A percentile compares a stretch with the other conserved stretches of the same genome.
These are phyloP conservation scores for Carpatolechia fugitivella DNA, from an alignment of 2,888 invertebrate genomes.

Conservation along the genomic window DNA sequence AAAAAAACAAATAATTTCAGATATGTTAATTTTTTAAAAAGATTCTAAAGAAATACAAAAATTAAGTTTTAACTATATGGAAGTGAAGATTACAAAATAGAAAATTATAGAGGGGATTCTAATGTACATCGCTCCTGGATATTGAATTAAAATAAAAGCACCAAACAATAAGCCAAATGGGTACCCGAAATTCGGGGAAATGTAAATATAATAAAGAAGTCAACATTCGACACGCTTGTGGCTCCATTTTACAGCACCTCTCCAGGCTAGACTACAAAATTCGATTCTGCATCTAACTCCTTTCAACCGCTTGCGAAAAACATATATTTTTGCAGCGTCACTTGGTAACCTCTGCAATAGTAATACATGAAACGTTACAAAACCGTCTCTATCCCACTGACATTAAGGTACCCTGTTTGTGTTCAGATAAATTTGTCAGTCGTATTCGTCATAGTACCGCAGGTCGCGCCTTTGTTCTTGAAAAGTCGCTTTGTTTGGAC, in stretches of 20 bases:
- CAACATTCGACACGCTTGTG: neutral
- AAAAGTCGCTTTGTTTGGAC: constrained; percentile 54
- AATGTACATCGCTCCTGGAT: no score
- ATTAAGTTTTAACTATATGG: no score
- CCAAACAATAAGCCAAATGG: no score
- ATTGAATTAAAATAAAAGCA: no score
- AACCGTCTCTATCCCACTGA: neutral
- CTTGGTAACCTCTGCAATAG: constrained; percentile 21
- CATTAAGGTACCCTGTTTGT: neutral
- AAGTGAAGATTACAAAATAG: no score
- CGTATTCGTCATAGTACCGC: constrained; percentile 45
- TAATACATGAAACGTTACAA: neutral
- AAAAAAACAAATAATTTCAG: no score
- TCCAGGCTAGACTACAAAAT: constrained; percentile 1
- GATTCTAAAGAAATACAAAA: no score
- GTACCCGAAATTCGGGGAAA: no score
- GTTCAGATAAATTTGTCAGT: constrained; percentile 30
- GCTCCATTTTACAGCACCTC: neutral
- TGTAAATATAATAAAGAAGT: neutral
- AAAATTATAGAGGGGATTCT: no score
- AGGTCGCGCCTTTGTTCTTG: constrained; percentile 53
- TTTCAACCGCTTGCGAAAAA: constrained; percentile 31
- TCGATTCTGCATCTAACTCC: constrained; percentile 13
- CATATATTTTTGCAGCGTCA: constrained; percentile 43
- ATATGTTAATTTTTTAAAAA: no score